phyloP scores from a whole-genome alignment of 2,797 vertebrate genomes.

The Sphaeramia orbicularis region DNA sequence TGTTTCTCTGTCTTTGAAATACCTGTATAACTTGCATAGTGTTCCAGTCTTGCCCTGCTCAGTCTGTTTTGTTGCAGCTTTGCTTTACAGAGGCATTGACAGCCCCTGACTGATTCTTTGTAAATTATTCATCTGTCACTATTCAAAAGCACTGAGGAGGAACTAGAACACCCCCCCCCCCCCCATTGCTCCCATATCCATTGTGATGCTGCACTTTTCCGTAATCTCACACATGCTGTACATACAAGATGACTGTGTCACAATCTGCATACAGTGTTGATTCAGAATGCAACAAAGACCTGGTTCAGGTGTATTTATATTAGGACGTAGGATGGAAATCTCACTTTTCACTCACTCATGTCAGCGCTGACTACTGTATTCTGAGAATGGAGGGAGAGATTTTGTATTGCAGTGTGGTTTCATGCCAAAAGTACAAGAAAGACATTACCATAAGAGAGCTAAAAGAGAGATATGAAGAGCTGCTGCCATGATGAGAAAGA shows the following conservation, averaged over 20 bases:
- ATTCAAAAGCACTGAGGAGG: constrained; percentile 50
- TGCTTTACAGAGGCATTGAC: constrained; percentile 37
- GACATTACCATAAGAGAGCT: constrained; percentile 11
- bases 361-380: too few relatives aligned
- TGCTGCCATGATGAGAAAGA: too few relatives aligned
- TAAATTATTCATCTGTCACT: constrained; percentile 68
- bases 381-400: neutral
- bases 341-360: too few relatives aligned
- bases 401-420: neutral
- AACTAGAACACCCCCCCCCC: constrained; percentile 30
- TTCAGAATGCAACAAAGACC: too few relatives aligned
- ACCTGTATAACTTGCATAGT: neutral
- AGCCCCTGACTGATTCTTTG: constrained; percentile 41
- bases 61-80: constrained; percentile 42
- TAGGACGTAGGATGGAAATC: neutral
- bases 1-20: neutral
- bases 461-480: neutral
- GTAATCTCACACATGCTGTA: constrained; percentile 1
- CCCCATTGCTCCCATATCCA: constrained; percentile 1
- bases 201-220: constrained; percentile 21
- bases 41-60: constrained; percentile 5
- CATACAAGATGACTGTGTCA: too few relatives aligned
- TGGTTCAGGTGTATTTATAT: neutral
- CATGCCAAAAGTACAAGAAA: too few relatives aligned
- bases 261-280: too few relatives aligned